A percentile compares a stretch with the other conserved stretches of the same genome.
These are phyloP conservation scores for Phalanger gymnotis DNA, from an alignment of 2,797 vertebrate genomes.

Conservation along the genomic window DNA sequence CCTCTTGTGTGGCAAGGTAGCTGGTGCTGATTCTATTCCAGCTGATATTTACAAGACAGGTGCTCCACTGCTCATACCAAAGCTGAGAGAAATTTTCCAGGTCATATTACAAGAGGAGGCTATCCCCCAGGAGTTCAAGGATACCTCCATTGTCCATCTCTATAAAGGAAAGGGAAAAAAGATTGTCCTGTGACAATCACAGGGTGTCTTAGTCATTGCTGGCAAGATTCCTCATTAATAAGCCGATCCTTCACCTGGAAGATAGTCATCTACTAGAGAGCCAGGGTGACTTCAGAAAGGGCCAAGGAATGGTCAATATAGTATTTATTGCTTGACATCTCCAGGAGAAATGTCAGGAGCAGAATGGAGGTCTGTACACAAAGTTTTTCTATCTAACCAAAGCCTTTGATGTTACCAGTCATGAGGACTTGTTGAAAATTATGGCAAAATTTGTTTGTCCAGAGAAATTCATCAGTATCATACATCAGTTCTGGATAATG, in stretches of 20 bases:
- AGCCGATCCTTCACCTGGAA: neutral
- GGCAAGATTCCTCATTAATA: neutral
- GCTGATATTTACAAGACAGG: neutral
- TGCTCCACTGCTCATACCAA: neutral
- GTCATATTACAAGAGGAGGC: neutral
- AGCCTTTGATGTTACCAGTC: neutral
- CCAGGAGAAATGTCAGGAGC: neutral
- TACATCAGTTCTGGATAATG: neutral
- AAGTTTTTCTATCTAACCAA: too few species aligned
- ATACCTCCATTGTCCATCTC: neutral
- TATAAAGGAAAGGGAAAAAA: neutral
- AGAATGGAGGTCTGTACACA: neutral
- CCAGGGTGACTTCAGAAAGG: neutral
- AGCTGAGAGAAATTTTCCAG: neutral
- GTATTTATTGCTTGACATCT: neutral
- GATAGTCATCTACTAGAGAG: neutral
- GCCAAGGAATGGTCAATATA: neutral
- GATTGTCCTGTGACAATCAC: neutral
- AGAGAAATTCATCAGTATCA: neutral
- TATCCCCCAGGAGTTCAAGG: neutral
- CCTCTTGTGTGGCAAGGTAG: neutral
- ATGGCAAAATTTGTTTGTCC: neutral
- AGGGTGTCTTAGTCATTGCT: neutral
- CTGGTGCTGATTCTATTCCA: neutral
- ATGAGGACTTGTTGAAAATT: neutral